These are phyloP conservation scores for Agrotis ipsilon DNA, from an alignment of 2,888 invertebrate species.

Conservation along the genomic window DNA sequence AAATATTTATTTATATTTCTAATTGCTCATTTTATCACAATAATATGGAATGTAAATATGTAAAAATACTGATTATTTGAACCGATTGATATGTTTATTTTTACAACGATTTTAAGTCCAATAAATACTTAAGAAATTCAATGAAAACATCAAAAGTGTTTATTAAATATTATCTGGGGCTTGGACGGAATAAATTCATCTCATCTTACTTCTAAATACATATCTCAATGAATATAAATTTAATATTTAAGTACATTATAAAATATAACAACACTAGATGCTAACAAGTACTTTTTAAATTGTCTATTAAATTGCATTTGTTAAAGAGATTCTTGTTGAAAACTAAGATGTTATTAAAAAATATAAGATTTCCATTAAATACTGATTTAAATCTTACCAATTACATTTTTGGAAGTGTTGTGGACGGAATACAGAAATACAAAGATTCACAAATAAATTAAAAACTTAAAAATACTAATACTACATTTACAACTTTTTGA, in stretches of 20 bases:
- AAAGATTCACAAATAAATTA: slow-evolving; percentile 1
- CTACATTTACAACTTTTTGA: slow-evolving; percentile 13
- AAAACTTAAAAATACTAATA: not conserved
- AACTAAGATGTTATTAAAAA: slow-evolving; percentile 7
- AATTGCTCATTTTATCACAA: slow-evolving; percentile 36
- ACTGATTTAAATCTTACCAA: not conserved
- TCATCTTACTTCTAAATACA: slow-evolving; percentile 8
- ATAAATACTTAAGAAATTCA: not conserved
- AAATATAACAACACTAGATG: not conserved
- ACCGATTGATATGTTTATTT: not conserved
- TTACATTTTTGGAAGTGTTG: not conserved
- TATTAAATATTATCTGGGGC: slow-evolving; percentile 46
- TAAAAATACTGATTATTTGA: slow-evolving; percentile 32
- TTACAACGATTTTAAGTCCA: not conserved
- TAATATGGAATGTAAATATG: slow-evolving; percentile 46
- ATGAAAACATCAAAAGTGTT: not conserved
- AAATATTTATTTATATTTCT: not conserved
- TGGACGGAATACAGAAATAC: slow-evolving; percentile 29
- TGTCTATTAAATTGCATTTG: not conserved
- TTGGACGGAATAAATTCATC: slow-evolving; percentile 40
- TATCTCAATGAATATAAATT: not conserved
- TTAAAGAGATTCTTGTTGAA: slow-evolving; percentile 32
- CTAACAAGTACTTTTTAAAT: not conserved
- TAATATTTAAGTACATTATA: slow-evolving; percentile 15
- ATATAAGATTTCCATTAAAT: not conserved